Percentiles rank a stretch among this genome's conserved stretches.
Conservation (phyloP, 2,888 invertebrate genomes). For the Stenchaetothrips biformis region DNA sequence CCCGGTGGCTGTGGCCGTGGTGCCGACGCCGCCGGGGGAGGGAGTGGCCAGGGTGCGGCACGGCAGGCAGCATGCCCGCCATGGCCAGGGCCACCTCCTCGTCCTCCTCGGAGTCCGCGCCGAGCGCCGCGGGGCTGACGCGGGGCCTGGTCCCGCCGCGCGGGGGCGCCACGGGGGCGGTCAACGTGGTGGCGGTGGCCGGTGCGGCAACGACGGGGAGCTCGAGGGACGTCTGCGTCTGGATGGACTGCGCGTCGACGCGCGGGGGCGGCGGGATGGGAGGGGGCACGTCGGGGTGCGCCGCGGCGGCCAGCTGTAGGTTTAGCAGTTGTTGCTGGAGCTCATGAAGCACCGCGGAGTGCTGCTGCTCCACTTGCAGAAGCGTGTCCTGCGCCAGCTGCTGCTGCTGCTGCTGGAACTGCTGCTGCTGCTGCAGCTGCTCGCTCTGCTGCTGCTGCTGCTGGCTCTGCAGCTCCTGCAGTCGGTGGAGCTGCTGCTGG, state of each 20-base stretch:
- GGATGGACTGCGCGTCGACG: slow-evolving; percentile 41
- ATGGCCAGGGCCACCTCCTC: slow-evolving; percentile 46
- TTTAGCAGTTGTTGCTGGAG: slow-evolving; percentile 35
- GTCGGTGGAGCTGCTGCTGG: slow-evolving; percentile 51
- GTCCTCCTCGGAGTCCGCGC: slow-evolving; percentile 47
- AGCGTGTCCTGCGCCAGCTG: slow-evolving; percentile 27
- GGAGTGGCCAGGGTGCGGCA: slow-evolving; percentile 36
- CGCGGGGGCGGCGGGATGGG: slow-evolving; percentile 44
- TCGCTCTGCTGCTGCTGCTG: slow-evolving; percentile 27
- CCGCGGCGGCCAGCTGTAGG: slow-evolving; percentile 16
- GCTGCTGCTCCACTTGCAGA: slow-evolving; percentile 31
- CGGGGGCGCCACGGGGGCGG: slow-evolving; percentile 37
- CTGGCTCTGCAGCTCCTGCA: slow-evolving; percentile 39
- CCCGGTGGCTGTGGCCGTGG: slow-evolving; percentile 44
- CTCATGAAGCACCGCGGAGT: slow-evolving; percentile 27
- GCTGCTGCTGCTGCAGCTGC: slow-evolving; percentile 27
- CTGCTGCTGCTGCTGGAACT: slow-evolving; percentile 20
- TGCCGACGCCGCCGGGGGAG: slow-evolving; percentile 41
- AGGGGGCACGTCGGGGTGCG: slow-evolving; percentile 41
- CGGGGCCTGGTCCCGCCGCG: slow-evolving; percentile 32
- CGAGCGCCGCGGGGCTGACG: slow-evolving; percentile 42
- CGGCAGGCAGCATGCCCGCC: too few relatives aligned
- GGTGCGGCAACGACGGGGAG: slow-evolving; percentile 49
- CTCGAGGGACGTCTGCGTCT: slow-evolving; percentile 50
- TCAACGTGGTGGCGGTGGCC: slow-evolving; percentile 44